Evolutionary conservation across 2,797 vertebrate species (phyloP), one percentile per base, ranked within the genome.

Genomic region (Pogonophryne albipinna): DNA sequence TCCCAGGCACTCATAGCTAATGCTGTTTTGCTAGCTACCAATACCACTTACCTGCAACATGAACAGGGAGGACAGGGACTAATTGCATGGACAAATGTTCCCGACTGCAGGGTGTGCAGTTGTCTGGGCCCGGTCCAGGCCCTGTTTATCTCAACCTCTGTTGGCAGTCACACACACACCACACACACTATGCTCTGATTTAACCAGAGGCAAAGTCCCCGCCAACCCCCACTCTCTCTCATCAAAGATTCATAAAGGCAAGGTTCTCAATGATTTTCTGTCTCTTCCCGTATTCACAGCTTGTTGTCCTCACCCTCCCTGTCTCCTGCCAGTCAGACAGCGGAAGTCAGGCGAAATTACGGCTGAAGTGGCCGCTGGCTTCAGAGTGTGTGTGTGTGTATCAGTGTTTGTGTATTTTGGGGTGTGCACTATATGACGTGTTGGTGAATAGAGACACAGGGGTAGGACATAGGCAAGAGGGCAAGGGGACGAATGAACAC

Each of bases 181-280:
- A 88, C 88, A 88, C 85, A 78, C 84, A 60, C 95, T 94, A 94
- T 96, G 96, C 95, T 96, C 96, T 97, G 97, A 97, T 98, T 97
- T 97, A 91, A 97, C 95, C 95, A 95, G 95, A 95, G 95, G 95
- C 93, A 95, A 95, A 95, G 94, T 94, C 95, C 96, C 95, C 94
- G 82, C 96, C 95, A 74, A 60, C 88, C 87, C 91, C 86, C 88
- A 82, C 91, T 89, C 84, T 79, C 76, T 70, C 94, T 96, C 96
- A 98, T 99, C 97, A 98, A 99, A 97, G 96, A 99, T 98, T 99
- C 96, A 99, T 97, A 96, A 96, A 96, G 96, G 96, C 97, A 95
- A 96, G 95, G 95, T 97, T 97, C 95, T 94, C 96, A 99, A 97
- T 97, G 97, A 97, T 98, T 98, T 98, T 97, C 97, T 99, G 97